phyloP scores from a whole-genome alignment of 2,113 vertebrate genomes.

The Leptosomus discolor region DNA sequence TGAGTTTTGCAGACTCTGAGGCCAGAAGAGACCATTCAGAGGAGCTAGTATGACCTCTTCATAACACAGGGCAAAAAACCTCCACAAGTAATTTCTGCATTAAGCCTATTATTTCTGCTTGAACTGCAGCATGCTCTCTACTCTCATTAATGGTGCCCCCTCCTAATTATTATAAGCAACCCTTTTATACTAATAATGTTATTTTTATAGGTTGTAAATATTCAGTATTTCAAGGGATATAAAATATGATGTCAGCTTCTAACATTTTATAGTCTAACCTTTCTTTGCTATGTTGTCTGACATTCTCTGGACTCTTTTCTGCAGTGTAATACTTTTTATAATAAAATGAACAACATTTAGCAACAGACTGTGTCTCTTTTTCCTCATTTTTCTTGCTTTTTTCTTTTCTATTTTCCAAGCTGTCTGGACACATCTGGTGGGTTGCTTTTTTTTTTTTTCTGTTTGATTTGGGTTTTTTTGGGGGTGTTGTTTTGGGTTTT shows the following conservation, averaged over 20 bases:
- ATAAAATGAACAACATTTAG: constrained; percentile 19
- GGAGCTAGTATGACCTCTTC: background rate
- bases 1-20: background rate
- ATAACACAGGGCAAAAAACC: background rate
- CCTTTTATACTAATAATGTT: background rate
- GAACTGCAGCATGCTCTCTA: background rate
- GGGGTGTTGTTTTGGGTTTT: background rate
- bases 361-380: background rate
- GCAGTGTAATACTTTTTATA: background rate
- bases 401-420: background rate
- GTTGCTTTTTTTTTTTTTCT: accelerated
- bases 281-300: background rate
- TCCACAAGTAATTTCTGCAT: background rate
- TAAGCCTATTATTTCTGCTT: background rate
- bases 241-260: background rate
- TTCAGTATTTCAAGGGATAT: background rate
- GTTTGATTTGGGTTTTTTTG: background rate
- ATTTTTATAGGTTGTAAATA: constrained; percentile 1
- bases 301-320: background rate
- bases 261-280: background rate
- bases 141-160: background rate
- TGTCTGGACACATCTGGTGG: background rate
- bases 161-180: background rate
- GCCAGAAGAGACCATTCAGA: background rate
- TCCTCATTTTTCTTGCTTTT: background rate